Evolutionary conservation across 1,140 invertebrate species (phyloP).

Genomic region (Diorhabda carinulata): DNA sequence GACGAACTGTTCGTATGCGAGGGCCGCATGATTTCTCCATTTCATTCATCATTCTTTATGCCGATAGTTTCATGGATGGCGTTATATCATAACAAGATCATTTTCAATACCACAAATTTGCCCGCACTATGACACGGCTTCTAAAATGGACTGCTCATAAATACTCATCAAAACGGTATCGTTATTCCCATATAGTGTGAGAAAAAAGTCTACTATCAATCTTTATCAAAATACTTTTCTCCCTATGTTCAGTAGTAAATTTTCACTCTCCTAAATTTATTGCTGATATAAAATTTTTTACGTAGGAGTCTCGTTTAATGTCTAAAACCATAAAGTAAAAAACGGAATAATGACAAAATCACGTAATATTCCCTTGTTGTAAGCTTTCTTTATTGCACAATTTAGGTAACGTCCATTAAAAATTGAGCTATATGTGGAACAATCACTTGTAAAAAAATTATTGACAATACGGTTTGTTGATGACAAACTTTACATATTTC

Average conservation of each 20-base stretch:
- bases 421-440: not conserved
- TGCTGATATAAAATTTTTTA: not conserved
- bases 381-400: not conserved
- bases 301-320: not conserved
- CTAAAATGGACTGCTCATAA: too few species aligned
- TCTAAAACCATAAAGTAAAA: not conserved
- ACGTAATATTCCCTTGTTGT: not conserved
- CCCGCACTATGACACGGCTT: too few species aligned
- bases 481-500: too few species aligned
- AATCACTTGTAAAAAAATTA: too few species aligned
- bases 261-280: not conserved
- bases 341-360: not conserved
- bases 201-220: not conserved
- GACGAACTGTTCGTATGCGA: too few species aligned
- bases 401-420: not conserved
- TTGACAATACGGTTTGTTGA: too few species aligned
- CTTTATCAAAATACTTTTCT: not conserved
- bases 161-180: too few species aligned
- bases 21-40: too few species aligned
- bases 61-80: too few species aligned
- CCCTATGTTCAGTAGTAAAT: constrained; percentile 2
- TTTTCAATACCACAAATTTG: too few species aligned
- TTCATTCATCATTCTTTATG: too few species aligned
- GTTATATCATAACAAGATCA: too few species aligned
- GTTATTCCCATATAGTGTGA: not conserved